phyloP scores from a whole-genome alignment of 2,888 invertebrate species.

The Chloroclystis v-ata region DNA sequence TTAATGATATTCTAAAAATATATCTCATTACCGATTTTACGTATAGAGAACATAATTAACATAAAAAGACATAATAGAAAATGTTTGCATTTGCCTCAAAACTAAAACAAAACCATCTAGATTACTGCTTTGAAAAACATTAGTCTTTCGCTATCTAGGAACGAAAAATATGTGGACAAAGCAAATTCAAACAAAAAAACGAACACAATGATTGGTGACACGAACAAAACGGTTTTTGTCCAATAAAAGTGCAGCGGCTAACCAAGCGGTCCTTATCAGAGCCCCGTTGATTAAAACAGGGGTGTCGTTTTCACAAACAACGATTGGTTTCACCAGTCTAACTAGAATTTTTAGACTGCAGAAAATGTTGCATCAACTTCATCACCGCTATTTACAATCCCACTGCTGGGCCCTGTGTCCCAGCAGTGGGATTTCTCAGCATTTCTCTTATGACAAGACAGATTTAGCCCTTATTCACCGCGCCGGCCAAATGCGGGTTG shows the following conservation, averaged over 20 bases:
- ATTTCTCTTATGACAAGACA: too few relatives aligned
- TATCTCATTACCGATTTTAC: too few relatives aligned
- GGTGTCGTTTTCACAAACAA: slow-evolving; percentile 24
- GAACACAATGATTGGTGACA: slow-evolving; percentile 6
- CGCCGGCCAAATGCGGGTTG: too few relatives aligned
- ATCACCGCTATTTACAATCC: background rate
- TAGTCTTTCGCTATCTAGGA: background rate
- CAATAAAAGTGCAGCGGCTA: slow-evolving; percentile 27
- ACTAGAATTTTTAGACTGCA: background rate
- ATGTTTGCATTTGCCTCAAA: too few relatives aligned
- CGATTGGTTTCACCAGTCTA: slow-evolving; percentile 23
- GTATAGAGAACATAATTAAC: too few relatives aligned
- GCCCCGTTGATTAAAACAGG: slow-evolving; percentile 32
- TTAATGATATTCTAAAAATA: background rate
- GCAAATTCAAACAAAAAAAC: background rate
- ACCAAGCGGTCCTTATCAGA: slow-evolving; percentile 30
- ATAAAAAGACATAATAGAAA: too few relatives aligned
- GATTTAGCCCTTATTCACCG: too few relatives aligned
- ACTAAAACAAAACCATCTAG: too few relatives aligned
- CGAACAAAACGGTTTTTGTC: slow-evolving; percentile 26
- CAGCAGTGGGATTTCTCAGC: too few relatives aligned
- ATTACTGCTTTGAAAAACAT: background rate
- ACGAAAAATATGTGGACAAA: background rate
- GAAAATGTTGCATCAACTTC: background rate
- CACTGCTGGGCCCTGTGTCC: too few relatives aligned